Conservation (phyloP, 2,797 vertebrate genomes). For the Bovichtus variegatus region DNA sequence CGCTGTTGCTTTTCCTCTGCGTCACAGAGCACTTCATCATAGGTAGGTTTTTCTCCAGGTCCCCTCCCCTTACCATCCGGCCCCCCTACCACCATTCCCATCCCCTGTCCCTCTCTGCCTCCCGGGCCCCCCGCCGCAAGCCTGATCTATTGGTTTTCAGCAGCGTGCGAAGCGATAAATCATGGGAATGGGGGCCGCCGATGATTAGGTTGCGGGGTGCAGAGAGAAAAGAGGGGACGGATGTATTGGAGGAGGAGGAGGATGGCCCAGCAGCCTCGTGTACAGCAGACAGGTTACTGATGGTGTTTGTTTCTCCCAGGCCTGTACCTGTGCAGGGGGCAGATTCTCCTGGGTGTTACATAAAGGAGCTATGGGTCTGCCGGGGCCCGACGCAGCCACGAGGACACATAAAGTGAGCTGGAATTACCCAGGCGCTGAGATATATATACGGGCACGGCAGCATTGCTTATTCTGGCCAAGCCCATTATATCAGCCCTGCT, state of each 20-base stretch:
- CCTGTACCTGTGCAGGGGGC: conserved; percentile 80
- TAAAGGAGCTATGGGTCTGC: conserved; percentile 80
- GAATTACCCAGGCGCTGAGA: conserved; percentile 79
- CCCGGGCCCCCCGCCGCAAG: conserved; percentile 84
- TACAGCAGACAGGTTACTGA: conserved; percentile 93
- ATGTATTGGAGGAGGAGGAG: conserved; percentile 52
- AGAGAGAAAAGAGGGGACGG: conserved; percentile 60
- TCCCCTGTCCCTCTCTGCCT: conserved; percentile 76
- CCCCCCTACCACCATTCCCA: conserved; percentile 75
- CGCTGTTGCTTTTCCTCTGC: conserved; percentile 72
- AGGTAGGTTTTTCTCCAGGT: conserved; percentile 86
- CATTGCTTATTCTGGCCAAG: conserved; percentile 78
- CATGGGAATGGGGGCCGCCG: conserved; percentile 92
- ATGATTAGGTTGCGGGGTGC: conserved; percentile 89
- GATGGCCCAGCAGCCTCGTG: conserved; percentile 68
- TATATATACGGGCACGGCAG: conserved; percentile 67
- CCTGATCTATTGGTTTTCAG: conserved; percentile 94
- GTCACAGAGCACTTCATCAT: conserved; percentile 92
- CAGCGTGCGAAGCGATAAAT: conserved; percentile 93
- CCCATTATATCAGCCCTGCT: conserved; percentile 73
- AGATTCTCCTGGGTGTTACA: conserved; percentile 81
- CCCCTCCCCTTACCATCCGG: conserved; percentile 74
- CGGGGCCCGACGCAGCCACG: conserved; percentile 59
- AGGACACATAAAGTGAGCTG: conserved; percentile 75
- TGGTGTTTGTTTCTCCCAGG: conserved; percentile 88